Conservation (phyloP, 2,113 vertebrate species). For the Xenopus tropicalis region DNA sequence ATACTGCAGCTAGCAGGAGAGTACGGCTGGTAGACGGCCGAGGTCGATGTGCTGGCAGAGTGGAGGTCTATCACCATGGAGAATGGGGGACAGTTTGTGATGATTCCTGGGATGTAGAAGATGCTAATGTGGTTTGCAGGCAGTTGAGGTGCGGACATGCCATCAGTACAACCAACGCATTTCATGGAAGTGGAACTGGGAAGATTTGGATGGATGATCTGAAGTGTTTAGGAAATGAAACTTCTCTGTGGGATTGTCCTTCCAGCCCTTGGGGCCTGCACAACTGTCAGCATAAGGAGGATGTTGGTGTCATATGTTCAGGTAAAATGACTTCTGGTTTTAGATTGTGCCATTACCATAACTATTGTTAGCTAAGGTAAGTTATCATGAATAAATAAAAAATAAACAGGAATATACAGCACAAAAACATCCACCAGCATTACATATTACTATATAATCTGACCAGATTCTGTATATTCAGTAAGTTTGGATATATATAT, state of each 20-base stretch:
- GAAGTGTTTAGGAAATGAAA: neutral
- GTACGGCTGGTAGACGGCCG: neutral
- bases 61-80: conserved; percentile 14
- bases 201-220: conserved; percentile 45
- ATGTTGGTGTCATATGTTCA: neutral
- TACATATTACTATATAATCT: too few species aligned
- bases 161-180: neutral
- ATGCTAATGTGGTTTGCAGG: conserved; percentile 2
- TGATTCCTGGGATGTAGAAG: conserved; percentile 47
- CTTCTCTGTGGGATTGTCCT: neutral
- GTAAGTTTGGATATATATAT: too few species aligned
- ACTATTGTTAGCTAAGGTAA: too few species aligned
- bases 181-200: conserved; percentile 71
- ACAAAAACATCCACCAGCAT: too few species aligned
- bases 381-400: too few species aligned
- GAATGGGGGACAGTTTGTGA: conserved; percentile 44
- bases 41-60: conserved; percentile 24
- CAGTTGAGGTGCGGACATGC: neutral
- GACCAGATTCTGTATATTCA: too few species aligned
- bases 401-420: too few species aligned
- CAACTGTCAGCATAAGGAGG: neutral
- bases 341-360: too few species aligned
- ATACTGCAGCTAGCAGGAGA: neutral
- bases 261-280: neutral
- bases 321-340: neutral